Evolutionary conservation across 1,140 invertebrate genomes (phyloP).

Genomic region (Drosophila busckii): DNA sequence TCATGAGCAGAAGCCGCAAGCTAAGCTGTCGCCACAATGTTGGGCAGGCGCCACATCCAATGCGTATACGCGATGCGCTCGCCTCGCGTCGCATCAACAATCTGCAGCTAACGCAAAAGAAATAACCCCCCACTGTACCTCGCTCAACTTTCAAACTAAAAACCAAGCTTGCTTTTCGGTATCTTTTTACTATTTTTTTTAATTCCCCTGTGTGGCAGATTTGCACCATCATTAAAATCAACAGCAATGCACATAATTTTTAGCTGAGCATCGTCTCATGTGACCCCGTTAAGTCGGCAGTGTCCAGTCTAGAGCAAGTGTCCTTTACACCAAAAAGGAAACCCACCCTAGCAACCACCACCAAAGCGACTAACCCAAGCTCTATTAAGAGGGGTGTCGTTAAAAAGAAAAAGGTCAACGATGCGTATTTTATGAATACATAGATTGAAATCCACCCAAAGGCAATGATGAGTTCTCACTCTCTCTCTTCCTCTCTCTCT

Average conservation of each 20-base stretch:
- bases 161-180: too few species aligned
- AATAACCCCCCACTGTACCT: too few species aligned
- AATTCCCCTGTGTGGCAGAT: conserved; percentile 47
- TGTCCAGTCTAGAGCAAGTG: conserved; percentile 26
- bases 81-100: background rate
- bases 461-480: conserved; percentile 36
- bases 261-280: conserved; percentile 31
- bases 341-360: background rate
- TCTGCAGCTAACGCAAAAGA: background rate
- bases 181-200: too few species aligned
- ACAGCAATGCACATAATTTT: conserved; percentile 62
- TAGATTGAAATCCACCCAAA: conserved; percentile 34
- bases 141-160: too few species aligned
- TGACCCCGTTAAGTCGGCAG: conserved; percentile 33
- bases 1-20: too few species aligned
- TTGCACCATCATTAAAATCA: conserved; percentile 65
- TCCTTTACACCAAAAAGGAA: conserved; percentile 33
- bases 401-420: conserved; percentile 32
- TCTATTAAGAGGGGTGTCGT: conserved; percentile 12
- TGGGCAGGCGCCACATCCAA: too few species aligned
- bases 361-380: background rate
- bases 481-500: background rate
- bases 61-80: background rate
- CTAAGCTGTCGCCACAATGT: too few species aligned
- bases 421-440: conserved; percentile 50